These are phyloP conservation scores for Pangasianodon gigas DNA, from an alignment of 2,113 vertebrate genomes.

Conservation along the genomic window DNA sequence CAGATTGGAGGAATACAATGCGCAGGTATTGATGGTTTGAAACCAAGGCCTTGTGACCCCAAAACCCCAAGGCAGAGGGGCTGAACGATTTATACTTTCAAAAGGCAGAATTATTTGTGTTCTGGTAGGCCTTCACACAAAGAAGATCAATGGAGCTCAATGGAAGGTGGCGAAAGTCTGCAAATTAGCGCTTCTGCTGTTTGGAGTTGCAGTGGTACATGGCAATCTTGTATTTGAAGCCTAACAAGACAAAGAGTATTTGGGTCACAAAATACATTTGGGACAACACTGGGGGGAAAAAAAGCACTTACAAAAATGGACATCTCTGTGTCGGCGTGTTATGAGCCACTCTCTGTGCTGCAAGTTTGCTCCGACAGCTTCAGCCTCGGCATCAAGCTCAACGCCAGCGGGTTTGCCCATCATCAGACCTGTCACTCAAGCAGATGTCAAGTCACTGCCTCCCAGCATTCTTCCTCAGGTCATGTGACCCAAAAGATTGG, in stretches of 20 bases:
- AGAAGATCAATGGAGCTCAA: constrained; percentile 55
- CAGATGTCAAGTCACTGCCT: constrained; percentile 51
- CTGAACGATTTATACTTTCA: constrained; percentile 64
- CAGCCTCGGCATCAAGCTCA: constrained; percentile 14
- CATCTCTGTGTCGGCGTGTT: not conserved
- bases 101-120: constrained; percentile 59
- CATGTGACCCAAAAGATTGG: constrained; percentile 41
- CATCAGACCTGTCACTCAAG: constrained; percentile 54
- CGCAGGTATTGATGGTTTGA: constrained; percentile 66
- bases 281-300: not conserved
- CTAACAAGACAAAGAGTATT: constrained; percentile 39
- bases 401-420: constrained; percentile 46
- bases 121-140: constrained; percentile 42
- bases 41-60: constrained; percentile 61
- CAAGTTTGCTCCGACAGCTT: constrained; percentile 30
- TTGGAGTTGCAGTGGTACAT: constrained; percentile 12
- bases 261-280: constrained; percentile 3
- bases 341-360: not conserved
- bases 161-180: constrained; percentile 46
- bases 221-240: constrained; percentile 57
- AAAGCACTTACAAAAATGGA: not conserved
- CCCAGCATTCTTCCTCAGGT: constrained; percentile 36
- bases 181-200: constrained; percentile 46
- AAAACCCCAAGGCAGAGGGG: constrained; percentile 55
- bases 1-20: constrained; percentile 69